Evolutionary conservation across 2,113 vertebrate genomes (phyloP), one percentile per base, ranked within the genome.

Genomic region (Pluvialis apricaria): DNA sequence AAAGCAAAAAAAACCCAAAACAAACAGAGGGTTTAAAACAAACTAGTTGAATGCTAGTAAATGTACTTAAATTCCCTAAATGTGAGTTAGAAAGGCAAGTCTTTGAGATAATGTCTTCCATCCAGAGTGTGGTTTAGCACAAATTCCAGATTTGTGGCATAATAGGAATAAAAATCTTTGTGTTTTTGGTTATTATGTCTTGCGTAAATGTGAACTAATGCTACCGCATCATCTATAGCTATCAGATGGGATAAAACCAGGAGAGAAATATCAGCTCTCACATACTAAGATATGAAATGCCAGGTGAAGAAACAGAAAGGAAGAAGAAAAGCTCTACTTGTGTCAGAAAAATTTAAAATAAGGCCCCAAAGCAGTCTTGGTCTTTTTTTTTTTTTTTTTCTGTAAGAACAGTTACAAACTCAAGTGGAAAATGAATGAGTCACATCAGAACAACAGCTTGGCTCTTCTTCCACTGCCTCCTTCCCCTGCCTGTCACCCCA

Each of bases 351-450:
- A 62, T 4, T 57, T 64, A 88, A 96, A 95, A 71, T 64, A 85
- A 76, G 18, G 9, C 10, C n/a, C n/a, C 10, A 79, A 68, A 85
- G 4, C 16, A 51, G 14, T 12, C 70, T 47, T 82, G 15, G 4
- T n/a, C 10, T 36, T 71, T 55, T 57, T 44, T 45, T 76, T 42
- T 29, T n/a, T 31, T 32, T 34, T 5, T 26, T 60, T 32, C 31
- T 15, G 2, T 64, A 87, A 90, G 40, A 89, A 65, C 4, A 77
- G 36, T 85, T 25, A n/a, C 34, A 95, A 85, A 76, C 49, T 85
- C 51, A 85, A 91, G 57, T 70, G 90, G 93, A 93, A 95, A 96
- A 90, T 87, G 6, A 82, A 61, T 88, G 84, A 90, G 44, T 94
- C 87, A 91, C 70, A 90, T 72, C 40, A 85, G 92, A 95, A 73